These are phyloP conservation scores for Mimumesa dahlbomi DNA, from an alignment of 2,888 invertebrate genomes.

Conservation along the genomic window DNA sequence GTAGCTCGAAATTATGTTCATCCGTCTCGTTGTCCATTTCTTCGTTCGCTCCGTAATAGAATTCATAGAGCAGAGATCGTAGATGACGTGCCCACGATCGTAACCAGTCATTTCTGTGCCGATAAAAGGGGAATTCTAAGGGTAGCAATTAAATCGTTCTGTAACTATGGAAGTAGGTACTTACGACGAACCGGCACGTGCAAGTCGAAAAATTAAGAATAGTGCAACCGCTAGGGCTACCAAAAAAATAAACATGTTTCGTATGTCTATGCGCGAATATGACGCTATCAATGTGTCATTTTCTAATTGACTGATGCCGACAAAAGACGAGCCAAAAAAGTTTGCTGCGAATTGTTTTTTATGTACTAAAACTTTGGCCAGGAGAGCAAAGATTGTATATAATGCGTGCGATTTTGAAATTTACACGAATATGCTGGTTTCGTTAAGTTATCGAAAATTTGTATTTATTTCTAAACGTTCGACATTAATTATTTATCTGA, in stretches of 20 bases:
- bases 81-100: slow-evolving; percentile 5
- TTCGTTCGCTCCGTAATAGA: slow-evolving; percentile 6
- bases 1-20: neutral
- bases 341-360: slow-evolving; percentile 8
- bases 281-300: slow-evolving; percentile 24
- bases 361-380: neutral
- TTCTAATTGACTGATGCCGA: slow-evolving; percentile 28
- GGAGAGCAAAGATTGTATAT: too few species aligned
- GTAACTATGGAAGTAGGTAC: slow-evolving; percentile 24
- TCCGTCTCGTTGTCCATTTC: neutral
- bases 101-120: slow-evolving; percentile 24
- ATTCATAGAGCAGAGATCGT: neutral
- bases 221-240: slow-evolving; percentile 56
- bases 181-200: slow-evolving; percentile 63
- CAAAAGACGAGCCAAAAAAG: slow-evolving; percentile 15
- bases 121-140: neutral
- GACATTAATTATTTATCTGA: too few species aligned
- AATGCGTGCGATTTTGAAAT: too few species aligned
- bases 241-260: slow-evolving; percentile 66
- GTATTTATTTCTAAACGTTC: too few species aligned
- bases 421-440: too few species aligned
- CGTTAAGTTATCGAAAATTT: too few species aligned
- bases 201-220: slow-evolving; percentile 68
- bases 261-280: slow-evolving; percentile 41
- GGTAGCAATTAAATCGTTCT: neutral